Percentiles rank a stretch among this genome's conserved stretches.
These are phyloP conservation scores for Trichomalopsis sarcophagae DNA, from an alignment of 1,140 invertebrate genomes.

Conservation along the genomic window DNA sequence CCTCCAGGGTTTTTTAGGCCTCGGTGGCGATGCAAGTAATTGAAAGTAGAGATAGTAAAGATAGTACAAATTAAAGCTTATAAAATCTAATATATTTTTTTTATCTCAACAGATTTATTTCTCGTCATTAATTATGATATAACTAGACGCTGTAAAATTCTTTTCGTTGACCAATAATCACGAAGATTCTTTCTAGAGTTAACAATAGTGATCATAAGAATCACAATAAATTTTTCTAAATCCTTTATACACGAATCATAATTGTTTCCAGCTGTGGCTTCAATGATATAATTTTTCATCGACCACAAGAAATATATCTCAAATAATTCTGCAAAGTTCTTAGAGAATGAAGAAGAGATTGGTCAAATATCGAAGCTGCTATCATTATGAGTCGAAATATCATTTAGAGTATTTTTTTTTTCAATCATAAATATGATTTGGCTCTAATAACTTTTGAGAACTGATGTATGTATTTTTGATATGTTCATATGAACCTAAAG, in stretches of 20 bases:
- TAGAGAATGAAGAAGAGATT: conserved; percentile 31
- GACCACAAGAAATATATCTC: conserved; percentile 45
- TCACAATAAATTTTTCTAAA: conserved; percentile 50
- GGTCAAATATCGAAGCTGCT: conserved; percentile 11
- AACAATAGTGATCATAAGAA: conserved; percentile 44
- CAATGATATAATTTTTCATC: conserved; percentile 51
- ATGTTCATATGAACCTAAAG: conserved; percentile 48
- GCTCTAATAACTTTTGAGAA: conserved; percentile 50
- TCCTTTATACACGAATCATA: conserved; percentile 31
- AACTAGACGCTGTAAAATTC: conserved; percentile 39
- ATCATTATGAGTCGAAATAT: conserved; percentile 25
- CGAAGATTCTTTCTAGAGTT: conserved; percentile 45
- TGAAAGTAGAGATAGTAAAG: no score
- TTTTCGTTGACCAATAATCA: conserved; percentile 49
- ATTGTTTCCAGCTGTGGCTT: conserved; percentile 47
- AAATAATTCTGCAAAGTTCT: conserved; percentile 48
- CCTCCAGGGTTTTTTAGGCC: no score
- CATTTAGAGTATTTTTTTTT: conserved; percentile 35
- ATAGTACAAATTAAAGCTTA: conserved; percentile 6
- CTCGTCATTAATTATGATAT: conserved; percentile 41
- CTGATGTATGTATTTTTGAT: conserved; percentile 42
- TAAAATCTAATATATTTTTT: conserved; percentile 50
- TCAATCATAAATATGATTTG: conserved; percentile 50
- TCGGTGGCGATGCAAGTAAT: no score
- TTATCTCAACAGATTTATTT: conserved; percentile 20